phyloP scores from a whole-genome alignment of 2,888 invertebrate species.

The Empis stercorea region DNA sequence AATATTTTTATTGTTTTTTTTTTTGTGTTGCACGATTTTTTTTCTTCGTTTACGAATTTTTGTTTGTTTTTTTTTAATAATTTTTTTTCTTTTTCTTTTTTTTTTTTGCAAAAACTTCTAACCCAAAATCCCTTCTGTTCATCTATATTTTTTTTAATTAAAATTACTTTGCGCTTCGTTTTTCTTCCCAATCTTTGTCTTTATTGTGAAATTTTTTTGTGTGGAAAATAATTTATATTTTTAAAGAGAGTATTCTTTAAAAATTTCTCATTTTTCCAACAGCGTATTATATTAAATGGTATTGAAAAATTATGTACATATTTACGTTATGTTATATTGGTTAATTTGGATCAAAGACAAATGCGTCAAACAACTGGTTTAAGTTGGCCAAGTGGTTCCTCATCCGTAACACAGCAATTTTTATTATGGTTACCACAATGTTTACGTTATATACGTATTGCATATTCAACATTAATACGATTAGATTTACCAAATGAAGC shows the following conservation, averaged over 20 bases:
- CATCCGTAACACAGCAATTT: constrained; percentile 42
- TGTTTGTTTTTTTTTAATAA: background rate
- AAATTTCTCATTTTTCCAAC: constrained; percentile 1
- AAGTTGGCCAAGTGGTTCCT: constrained; percentile 37
- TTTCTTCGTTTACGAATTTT: background rate
- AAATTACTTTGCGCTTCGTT: too few species aligned
- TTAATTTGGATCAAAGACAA: constrained; percentile 44
- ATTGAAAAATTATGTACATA: constrained; percentile 63
- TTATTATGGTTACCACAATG: constrained; percentile 66
- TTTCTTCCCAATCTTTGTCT: too few species aligned
- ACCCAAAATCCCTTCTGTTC: too few species aligned
- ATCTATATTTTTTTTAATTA: too few species aligned
- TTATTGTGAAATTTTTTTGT: too few species aligned
- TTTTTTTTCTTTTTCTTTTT: background rate
- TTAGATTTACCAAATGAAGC: constrained; percentile 82
- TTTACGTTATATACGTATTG: constrained; percentile 64
- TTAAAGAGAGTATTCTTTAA: too few species aligned
- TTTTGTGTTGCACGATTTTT: background rate
- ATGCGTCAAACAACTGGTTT: constrained; percentile 27
- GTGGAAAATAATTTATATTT: too few species aligned
- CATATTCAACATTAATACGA: constrained; percentile 67
- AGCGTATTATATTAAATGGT: constrained; percentile 68
- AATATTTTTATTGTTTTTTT: background rate
- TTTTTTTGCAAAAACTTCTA: background rate
- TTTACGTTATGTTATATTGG: constrained; percentile 58